Evolutionary conservation across 2,797 vertebrate genomes (phyloP), one percentile per base, ranked within the genome.

Genomic region (Distichodus sexfasciatus): DNA sequence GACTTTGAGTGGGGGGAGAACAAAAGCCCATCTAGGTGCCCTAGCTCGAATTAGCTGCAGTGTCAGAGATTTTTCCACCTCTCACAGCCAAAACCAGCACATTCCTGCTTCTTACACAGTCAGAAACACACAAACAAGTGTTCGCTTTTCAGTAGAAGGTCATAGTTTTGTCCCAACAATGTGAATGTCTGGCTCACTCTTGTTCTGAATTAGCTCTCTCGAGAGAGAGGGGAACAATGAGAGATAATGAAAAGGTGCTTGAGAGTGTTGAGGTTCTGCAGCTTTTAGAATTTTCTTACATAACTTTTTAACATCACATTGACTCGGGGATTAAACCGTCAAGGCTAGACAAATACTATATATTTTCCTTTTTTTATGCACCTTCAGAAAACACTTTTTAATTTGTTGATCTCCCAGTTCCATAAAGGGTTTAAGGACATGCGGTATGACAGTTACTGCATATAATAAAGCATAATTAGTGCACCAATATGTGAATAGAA

Each of bases 211-310:
- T 38, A 15, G 19, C 53, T 31, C 44, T 31, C 47, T n/a, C n/a
- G n/a, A n/a, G 1, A 24, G 50, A 53, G 36, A 50, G 64, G 15
- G 38, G 47, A 51, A n/a, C 53, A 62, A 17, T 4, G 40, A 48
- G 29, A 58, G 21, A 62, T 76, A 40, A 71, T 60, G n/a, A 72
- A 65, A 50, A 29, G 28, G 19, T 26, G 26, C 57, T 47, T 48
- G 31, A 62, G 0, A 15, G 8, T 68, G 35, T n/a, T n/a, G n/a
- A n/a, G n/a, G n/a, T n/a, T n/a, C n/a, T n/a, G n/a, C n/a, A n/a
- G n/a, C n/a, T n/a, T n/a, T n/a, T n/a, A n/a, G n/a, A n/a, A n/a
- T n/a, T n/a, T n/a, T n/a, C n/a, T n/a, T n/a, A n/a, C n/a, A n/a
- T n/a, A n/a, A n/a, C n/a, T n/a, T n/a, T n/a, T n/a, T n/a, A n/a